These are phyloP conservation scores for Tipula lateralis DNA, from an alignment of 2,888 invertebrate species.

Conservation along the genomic window DNA sequence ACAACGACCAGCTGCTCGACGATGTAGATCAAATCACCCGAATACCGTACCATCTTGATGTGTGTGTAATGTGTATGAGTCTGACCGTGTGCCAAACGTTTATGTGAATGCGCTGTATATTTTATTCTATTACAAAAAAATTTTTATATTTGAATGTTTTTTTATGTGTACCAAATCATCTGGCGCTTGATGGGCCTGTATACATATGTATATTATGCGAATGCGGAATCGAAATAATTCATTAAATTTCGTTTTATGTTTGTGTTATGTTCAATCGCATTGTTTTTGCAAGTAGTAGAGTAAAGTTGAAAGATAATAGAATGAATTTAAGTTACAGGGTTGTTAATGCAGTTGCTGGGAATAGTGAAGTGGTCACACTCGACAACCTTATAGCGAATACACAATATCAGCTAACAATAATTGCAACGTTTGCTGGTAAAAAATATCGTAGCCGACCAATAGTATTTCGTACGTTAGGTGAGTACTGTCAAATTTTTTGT, in stretches of 20 bases:
- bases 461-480: conserved; percentile 85
- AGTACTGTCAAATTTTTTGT: no score
- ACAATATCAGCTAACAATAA: conserved; percentile 81
- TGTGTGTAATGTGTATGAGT: no score
- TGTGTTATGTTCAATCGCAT: background rate
- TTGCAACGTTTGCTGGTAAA: conserved; percentile 76
- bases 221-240: background rate
- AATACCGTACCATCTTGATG: background rate
- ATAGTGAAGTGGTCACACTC: conserved; percentile 79
- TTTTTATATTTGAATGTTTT: background rate
- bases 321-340: conserved; percentile 86
- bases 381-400: conserved; percentile 78
- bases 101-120: background rate
- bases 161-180: background rate
- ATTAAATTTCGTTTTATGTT: background rate
- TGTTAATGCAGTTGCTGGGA: conserved; percentile 84
- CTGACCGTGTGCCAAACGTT: no score
- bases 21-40: background rate
- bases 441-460: conserved; percentile 81
- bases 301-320: conserved; percentile 49
- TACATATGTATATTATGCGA: background rate
- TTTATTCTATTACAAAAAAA: background rate
- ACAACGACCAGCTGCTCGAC: no score
- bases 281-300: background rate
- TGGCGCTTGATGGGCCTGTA: background rate